phyloP scores from a whole-genome alignment of 2,888 invertebrate genomes.

The Scaptomyza parva region DNA sequence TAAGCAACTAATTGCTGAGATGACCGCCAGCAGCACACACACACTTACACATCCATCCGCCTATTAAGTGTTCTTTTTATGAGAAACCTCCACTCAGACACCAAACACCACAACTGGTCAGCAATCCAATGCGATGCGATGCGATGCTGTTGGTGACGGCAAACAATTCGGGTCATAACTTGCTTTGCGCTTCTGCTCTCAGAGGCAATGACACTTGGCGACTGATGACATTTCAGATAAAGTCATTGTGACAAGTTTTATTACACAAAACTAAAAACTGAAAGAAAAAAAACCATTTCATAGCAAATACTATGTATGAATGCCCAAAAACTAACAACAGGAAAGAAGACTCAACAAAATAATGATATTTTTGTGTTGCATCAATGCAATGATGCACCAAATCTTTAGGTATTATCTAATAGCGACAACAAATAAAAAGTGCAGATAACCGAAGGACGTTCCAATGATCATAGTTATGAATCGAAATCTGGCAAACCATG shows the following conservation, averaged over 20 bases:
- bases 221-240: conserved; percentile 73
- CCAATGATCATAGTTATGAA: conserved; percentile 13
- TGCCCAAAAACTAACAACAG: conserved; percentile 25
- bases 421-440: conserved; percentile 10
- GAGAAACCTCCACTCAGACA: conserved; percentile 47
- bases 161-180: conserved; percentile 73
- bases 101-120: conserved; percentile 19
- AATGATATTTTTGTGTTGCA: conserved; percentile 11
- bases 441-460: conserved; percentile 56
- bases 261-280: conserved; percentile 21
- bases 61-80: conserved; percentile 67
- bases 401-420: conserved; percentile 37
- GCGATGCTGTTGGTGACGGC: conserved; percentile 33
- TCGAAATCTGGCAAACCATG: conserved; percentile 19
- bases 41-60: conserved; percentile 37
- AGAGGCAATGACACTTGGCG: conserved; percentile 73
- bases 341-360: conserved; percentile 33
- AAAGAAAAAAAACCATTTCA: conserved; percentile 33
- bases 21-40: conserved; percentile 49
- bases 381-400: conserved; percentile 35
- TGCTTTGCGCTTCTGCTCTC: conserved; percentile 58
- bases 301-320: conserved; percentile 16
- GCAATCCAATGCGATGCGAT: conserved; percentile 10
- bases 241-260: conserved; percentile 69
- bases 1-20: conserved; percentile 43